phyloP scores from a whole-genome alignment of 2,113 vertebrate genomes.

The Uropsilus gracilis region DNA sequence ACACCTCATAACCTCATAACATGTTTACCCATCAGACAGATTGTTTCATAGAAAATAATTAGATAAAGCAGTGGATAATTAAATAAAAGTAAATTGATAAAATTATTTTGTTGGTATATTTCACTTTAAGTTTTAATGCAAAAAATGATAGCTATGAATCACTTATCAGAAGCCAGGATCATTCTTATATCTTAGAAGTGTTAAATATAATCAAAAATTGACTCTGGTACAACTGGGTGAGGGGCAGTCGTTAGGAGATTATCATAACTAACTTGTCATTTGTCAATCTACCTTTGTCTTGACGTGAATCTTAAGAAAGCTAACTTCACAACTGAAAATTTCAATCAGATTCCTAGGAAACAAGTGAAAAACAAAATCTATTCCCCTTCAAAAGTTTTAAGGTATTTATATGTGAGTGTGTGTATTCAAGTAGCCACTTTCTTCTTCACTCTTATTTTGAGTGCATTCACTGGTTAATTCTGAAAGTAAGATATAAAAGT shows the following conservation, averaged over 20 bases:
- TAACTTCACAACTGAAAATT: background rate
- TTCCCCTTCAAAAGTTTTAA: background rate
- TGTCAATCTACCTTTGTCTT: background rate
- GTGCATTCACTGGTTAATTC: background rate
- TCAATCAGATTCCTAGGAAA: background rate
- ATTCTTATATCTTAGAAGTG: background rate
- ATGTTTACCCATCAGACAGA: background rate
- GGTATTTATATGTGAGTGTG: background rate
- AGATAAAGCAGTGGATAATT: background rate
- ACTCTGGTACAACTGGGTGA: background rate
- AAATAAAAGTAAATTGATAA: conserved; percentile 10
- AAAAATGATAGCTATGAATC: background rate
- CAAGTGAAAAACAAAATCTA: background rate
- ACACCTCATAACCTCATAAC: background rate
- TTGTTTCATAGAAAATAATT: background rate
- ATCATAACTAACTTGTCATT: background rate
- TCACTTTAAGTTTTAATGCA: background rate
- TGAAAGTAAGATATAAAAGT: background rate
- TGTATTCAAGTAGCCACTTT: background rate
- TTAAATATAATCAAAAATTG: background rate
- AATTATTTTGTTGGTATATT: background rate
- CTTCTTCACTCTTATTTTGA: background rate
- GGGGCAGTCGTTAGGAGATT: background rate
- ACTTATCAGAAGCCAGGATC: background rate
- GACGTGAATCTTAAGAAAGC: conserved; percentile 7